Conservation (phyloP, 1,140 invertebrate species). For the Brachionus asplanchnoidis region DNA sequence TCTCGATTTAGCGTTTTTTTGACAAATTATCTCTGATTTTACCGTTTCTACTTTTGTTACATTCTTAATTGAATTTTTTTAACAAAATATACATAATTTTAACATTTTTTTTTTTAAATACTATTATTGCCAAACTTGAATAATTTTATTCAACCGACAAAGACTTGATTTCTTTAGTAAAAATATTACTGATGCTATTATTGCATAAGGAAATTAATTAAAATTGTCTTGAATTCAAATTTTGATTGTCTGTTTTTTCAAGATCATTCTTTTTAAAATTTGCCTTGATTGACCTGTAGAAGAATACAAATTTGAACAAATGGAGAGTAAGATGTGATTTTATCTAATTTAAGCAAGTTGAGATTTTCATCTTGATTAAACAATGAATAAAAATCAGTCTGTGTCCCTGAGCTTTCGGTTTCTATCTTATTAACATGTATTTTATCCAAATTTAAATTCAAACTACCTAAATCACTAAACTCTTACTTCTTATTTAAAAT, state of each 20-base stretch:
- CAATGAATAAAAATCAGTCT: neutral
- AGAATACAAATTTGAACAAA: neutral
- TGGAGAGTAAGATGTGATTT: neutral
- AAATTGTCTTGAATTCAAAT: neutral
- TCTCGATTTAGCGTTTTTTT: neutral
- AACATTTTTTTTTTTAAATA: neutral
- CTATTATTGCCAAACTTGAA: neutral
- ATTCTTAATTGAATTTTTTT: neutral
- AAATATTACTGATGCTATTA: neutral
- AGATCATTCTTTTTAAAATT: neutral
- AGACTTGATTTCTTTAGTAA: neutral
- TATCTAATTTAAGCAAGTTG: neutral
- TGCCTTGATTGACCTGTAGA: neutral
- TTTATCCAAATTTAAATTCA: neutral
- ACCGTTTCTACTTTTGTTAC: neutral
- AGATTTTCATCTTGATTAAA: neutral
- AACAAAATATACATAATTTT: neutral
- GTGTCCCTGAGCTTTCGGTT: neutral
- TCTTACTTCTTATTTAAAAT: neutral
- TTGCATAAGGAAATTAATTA: neutral
- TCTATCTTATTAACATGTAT: neutral
- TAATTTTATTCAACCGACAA: neutral
- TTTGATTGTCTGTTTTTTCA: neutral
- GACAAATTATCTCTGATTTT: neutral
- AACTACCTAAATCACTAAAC: neutral